Conservation (phyloP, 2,888 invertebrate genomes). For the Oxytorus armatus region DNA sequence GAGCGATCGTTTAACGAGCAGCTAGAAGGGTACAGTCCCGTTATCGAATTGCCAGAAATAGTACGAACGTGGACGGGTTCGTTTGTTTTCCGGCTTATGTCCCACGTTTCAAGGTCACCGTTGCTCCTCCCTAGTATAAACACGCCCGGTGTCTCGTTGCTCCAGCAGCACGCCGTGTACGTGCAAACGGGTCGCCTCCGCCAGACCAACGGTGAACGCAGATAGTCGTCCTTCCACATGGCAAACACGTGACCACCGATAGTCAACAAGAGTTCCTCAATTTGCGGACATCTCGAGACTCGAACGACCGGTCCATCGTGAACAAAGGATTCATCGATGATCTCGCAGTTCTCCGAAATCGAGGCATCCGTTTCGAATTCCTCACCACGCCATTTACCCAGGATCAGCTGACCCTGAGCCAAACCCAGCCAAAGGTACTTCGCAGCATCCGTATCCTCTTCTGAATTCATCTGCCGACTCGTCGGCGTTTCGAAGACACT, state of each 20-base stretch:
- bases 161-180: constrained; percentile 90
- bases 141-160: constrained; percentile 88
- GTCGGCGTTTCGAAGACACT: constrained; percentile 26
- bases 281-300: constrained; percentile 88
- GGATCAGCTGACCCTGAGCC: constrained; percentile 78
- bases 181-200: constrained; percentile 86
- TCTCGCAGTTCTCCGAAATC: constrained; percentile 85
- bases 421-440: constrained; percentile 76
- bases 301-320: constrained; percentile 90
- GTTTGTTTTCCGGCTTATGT: constrained; percentile 89
- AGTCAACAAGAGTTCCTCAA: constrained; percentile 88
- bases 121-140: constrained; percentile 89
- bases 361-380: constrained; percentile 87
- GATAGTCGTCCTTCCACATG: constrained; percentile 89
- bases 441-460: constrained; percentile 40
- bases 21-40: constrained; percentile 66
- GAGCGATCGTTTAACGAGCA: constrained; percentile 19
- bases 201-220: constrained; percentile 88
- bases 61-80: constrained; percentile 88
- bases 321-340: constrained; percentile 81
- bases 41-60: constrained; percentile 85
- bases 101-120: constrained; percentile 93
- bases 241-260: constrained; percentile 91
- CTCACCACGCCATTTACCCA: constrained; percentile 88
- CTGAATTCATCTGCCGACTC: constrained; percentile 19